phyloP scores from a whole-genome alignment of 2,888 invertebrate genomes.

The Desoria tigrina region DNA sequence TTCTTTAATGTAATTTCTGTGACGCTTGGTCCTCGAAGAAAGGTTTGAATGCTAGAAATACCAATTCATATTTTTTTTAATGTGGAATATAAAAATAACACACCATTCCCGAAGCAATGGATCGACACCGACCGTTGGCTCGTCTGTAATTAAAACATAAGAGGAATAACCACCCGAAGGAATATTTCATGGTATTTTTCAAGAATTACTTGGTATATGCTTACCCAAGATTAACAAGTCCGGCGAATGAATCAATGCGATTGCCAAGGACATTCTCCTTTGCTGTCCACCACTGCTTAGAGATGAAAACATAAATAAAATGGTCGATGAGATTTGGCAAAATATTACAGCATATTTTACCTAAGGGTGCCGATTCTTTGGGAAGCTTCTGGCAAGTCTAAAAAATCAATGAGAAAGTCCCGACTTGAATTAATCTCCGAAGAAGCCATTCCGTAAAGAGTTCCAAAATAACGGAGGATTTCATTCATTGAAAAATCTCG shows the following conservation, averaged over 20 bases:
- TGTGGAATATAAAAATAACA: too few relatives aligned
- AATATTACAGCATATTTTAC: constrained; percentile 11
- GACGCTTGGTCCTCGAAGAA: too few relatives aligned
- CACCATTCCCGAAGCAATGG: constrained; percentile 73
- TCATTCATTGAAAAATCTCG: constrained; percentile 90
- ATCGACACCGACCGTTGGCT: constrained; percentile 91
- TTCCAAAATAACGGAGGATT: constrained; percentile 72
- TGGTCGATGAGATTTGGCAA: background rate
- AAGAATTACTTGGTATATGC: constrained; percentile 67
- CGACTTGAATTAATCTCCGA: constrained; percentile 24
- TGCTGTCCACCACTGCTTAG: constrained; percentile 58
- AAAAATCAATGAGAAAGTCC: constrained; percentile 30
- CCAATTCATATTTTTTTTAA: too few relatives aligned
- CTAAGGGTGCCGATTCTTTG: constrained; percentile 35
- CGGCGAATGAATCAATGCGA: constrained; percentile 58
- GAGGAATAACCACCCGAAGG: background rate
- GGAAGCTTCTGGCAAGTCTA: constrained; percentile 30
- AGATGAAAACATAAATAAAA: background rate
- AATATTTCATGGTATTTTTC: background rate
- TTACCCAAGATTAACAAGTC: constrained; percentile 71
- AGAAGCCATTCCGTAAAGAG: constrained; percentile 26
- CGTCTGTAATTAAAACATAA: constrained; percentile 57
- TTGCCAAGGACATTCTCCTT: constrained; percentile 58
- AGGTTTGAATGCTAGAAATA: too few relatives aligned
- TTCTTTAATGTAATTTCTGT: too few relatives aligned